Percentiles rank a stretch among this genome's conserved stretches.
Conservation (phyloP, 2,888 invertebrate genomes). For the Drosophila demipolita region DNA sequence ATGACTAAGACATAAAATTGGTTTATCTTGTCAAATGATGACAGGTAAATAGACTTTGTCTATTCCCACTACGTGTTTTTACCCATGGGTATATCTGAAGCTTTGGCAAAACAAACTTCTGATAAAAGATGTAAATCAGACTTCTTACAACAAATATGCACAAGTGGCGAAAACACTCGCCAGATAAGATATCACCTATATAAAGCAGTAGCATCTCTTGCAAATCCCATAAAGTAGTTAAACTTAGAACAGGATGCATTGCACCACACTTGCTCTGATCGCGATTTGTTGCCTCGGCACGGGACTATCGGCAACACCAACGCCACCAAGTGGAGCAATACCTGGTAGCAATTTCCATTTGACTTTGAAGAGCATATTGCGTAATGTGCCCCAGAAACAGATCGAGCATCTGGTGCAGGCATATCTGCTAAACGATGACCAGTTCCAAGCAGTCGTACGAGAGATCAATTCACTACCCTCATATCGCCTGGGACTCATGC, state of each 20-base stretch:
- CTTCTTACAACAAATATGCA: constrained; percentile 47
- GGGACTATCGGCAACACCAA: constrained; percentile 2
- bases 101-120: constrained; percentile 36
- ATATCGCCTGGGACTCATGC: constrained; percentile 64
- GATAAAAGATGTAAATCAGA: constrained; percentile 53
- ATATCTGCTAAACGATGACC: constrained; percentile 77
- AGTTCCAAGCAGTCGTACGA: constrained; percentile 79
- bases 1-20: constrained; percentile 67
- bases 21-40: constrained; percentile 59
- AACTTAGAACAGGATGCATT: constrained; percentile 46
- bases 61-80: constrained; percentile 30
- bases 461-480: constrained; percentile 69
- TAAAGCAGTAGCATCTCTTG: constrained; percentile 21
- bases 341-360: constrained; percentile 51
- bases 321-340: constrained; percentile 12
- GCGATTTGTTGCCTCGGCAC: constrained; percentile 43
- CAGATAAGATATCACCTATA: constrained; percentile 49
- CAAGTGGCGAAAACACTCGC: constrained; percentile 30
- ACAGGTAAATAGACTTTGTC: constrained; percentile 36
- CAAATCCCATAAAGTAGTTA: not conserved
- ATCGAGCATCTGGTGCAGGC: constrained; percentile 65
- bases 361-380: constrained; percentile 60
- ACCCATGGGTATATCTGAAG: constrained; percentile 7
- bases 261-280: constrained; percentile 28
- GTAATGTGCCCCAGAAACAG: constrained; percentile 60